These are phyloP conservation scores for Oncorhynchus tshawytscha DNA, from an alignment of 2,113 vertebrate species.

Conservation along the genomic window DNA sequence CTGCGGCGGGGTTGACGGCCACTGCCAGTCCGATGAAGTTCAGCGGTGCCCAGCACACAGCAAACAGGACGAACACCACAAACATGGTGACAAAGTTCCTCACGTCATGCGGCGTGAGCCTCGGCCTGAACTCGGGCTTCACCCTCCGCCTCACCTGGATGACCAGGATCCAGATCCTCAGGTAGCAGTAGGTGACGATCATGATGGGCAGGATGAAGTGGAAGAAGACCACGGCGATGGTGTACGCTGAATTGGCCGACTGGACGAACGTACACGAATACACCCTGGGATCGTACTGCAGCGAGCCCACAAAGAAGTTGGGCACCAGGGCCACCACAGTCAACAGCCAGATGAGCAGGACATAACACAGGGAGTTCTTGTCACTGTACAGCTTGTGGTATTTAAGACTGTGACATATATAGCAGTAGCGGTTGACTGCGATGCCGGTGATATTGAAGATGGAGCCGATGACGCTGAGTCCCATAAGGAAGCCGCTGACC, in stretches of 20 bases:
- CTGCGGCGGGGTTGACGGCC: slow-evolving; percentile 70
- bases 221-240: slow-evolving; percentile 82
- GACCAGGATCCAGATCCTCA: slow-evolving; percentile 84
- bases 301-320: slow-evolving; percentile 77
- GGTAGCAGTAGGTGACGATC: slow-evolving; percentile 82
- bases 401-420: slow-evolving; percentile 84
- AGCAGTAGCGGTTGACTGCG: slow-evolving; percentile 85
- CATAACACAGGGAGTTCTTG: slow-evolving; percentile 78
- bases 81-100: slow-evolving; percentile 88
- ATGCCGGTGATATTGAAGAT: slow-evolving; percentile 87
- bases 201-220: slow-evolving; percentile 82
- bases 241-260: slow-evolving; percentile 80
- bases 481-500: slow-evolving; percentile 83
- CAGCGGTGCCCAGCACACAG: slow-evolving; percentile 86
- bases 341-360: slow-evolving; percentile 79
- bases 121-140: slow-evolving; percentile 75
- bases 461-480: slow-evolving; percentile 83
- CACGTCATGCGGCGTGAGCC: slow-evolving; percentile 81
- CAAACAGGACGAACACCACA: slow-evolving; percentile 85
- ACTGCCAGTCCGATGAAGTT: slow-evolving; percentile 85
- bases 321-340: slow-evolving; percentile 80
- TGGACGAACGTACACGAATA: slow-evolving; percentile 83
- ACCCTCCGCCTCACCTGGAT: slow-evolving; percentile 80
- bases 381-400: slow-evolving; percentile 81
- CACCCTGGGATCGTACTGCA: slow-evolving; percentile 82